Evolutionary conservation across 2,113 vertebrate genomes (phyloP), one percentile per base, ranked within the genome.

Genomic region (Willisornis vidua): DNA sequence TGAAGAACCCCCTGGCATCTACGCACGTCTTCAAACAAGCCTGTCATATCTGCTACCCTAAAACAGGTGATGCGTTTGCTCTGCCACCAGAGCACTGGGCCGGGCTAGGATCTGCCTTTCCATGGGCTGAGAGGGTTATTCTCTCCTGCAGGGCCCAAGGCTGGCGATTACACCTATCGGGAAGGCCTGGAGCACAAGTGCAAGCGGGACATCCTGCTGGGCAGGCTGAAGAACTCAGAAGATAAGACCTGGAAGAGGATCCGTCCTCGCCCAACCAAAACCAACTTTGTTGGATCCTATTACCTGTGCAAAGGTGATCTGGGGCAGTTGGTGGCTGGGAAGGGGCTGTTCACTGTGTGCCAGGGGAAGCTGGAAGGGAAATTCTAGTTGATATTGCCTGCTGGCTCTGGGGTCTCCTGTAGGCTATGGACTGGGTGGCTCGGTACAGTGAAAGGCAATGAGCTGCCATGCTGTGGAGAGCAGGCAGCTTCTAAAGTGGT

Each of bases 171-270:
- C 33, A 98, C 98, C 48, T 98, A 99, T 96, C 99, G 98, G 7
- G 98, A 98, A 62, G 98, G 98, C 63, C 97, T 99, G 14, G 98
- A 98, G 86, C 99, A 99, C 96, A 98, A 95, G 83, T 99, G 99
- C 94, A 98, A 98, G 91, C 95, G 96, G 57, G 98, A 99, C 95
- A 90, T 98, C 82, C 96, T 99, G 87, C 95, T 99, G 12, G 99
- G 99, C 75, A 97, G 98, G 89, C 97, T 97, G 43, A 98, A 98
- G 65, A 96, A 62, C 37, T 61, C 97, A 0, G 97, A 98, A 85
- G 99, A 99, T 94, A 98, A 99, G 90, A 98, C 97, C 14, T 99
- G 99, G 99, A 99, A 98, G 93, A 98, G 98, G 93, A 98, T 99
- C 92, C 98, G 99, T 71, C 98, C 94, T 29, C 97, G 99, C 48